Base-by-base conservation (phyloP, 2,113 vertebrate species). In the Leptodactylus fuscus region DNA sequence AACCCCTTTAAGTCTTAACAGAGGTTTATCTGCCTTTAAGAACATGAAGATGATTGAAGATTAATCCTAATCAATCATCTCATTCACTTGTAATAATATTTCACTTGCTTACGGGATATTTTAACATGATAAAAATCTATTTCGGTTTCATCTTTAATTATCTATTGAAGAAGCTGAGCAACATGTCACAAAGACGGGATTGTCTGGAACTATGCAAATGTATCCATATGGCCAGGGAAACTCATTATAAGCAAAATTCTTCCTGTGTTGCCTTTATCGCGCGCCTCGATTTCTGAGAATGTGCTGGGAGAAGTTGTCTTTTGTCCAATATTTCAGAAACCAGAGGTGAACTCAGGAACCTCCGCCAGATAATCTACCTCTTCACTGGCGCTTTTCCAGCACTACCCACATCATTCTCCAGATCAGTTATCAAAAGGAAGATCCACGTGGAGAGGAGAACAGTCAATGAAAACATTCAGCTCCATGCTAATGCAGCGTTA, bases 61-160 rank as follows among this genome's bases (percentile, higher is more conserved):
- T n/a, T n/a, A n/a, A n/a, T n/a, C n/a, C n/a, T n/a, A n/a, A n/a
- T 44, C 9, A 89, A 44, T 24, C 73, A 60, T 51, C 58, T 53
- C 22, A 85, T 67, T 32, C 20, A 36, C 27, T 65, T 62, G 38
- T 46, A 65, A 77, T 77, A 76, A 85, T 77, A 69, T 76, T 65
- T 53, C 60, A 77, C 55, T 85, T 65, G 58, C 73, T 60, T 62
- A 49, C 53, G 24, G 34, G 58, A 83, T 62, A 58, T 73, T 75
- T 75, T 38, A 34, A 41, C 55, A 85, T 49, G 32, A 62, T 65
- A 55, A 51, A 76, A 84, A 36, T 69, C 53, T 77, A 44, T 69
- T 85, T 85, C 74, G 24, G 36, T 69, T 85, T 79, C 58, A 79
- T 85, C 83, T 85, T 85, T 85, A 85, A 78, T 85, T 69, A 78